phyloP scores from a whole-genome alignment of 1,140 invertebrate genomes.

The Pseudachorutes palmiensis region DNA sequence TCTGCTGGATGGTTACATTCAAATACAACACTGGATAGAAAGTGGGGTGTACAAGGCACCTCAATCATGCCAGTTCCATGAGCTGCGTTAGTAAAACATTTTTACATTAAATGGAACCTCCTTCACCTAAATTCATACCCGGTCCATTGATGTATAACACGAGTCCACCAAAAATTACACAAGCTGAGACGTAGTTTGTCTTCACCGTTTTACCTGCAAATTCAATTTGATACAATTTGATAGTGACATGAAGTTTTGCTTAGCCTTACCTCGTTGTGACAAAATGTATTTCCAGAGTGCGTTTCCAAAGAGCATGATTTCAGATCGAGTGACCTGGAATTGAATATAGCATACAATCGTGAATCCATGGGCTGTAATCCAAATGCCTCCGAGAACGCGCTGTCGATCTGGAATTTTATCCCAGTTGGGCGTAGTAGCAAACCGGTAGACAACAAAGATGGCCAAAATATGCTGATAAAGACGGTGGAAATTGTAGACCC shows the following conservation, averaged over 20 bases:
- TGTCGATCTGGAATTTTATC: neutral
- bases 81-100: too few relatives aligned
- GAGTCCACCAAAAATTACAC: neutral
- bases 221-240: too few relatives aligned
- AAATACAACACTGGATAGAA: neutral
- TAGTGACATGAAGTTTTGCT: too few relatives aligned
- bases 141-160: neutral
- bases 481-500: neutral
- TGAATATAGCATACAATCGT: neutral
- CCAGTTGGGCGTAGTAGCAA: neutral
- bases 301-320: neutral
- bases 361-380: neutral
- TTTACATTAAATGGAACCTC: too few relatives aligned
- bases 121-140: too few relatives aligned
- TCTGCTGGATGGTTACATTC: neutral
- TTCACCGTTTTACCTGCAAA: neutral
- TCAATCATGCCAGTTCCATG: neutral
- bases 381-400: neutral
- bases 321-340: neutral
- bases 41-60: constrained; percentile 14
- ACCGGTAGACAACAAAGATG: neutral
- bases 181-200: neutral
- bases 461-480: neutral
- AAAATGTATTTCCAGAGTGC: neutral
- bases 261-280: neutral